These are phyloP conservation scores for Zootoca vivipara DNA, from an alignment of 2,113 vertebrate species.

Conservation along the genomic window DNA sequence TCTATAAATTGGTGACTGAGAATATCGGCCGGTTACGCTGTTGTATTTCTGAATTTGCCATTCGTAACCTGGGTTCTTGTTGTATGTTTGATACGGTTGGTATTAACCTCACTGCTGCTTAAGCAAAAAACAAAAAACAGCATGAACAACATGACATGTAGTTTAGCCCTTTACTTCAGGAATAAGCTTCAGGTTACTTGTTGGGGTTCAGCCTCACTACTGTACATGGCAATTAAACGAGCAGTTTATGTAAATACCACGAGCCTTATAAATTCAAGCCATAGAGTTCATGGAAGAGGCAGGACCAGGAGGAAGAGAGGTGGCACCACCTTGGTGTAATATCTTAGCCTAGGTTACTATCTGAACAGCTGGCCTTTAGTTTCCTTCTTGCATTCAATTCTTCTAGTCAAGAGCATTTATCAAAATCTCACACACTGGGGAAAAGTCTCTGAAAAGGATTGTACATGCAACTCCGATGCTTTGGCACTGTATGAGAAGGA, in stretches of 20 bases:
- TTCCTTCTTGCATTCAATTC: rapidly evolving
- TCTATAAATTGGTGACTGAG: too few relatives aligned
- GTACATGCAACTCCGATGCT: rapidly evolving
- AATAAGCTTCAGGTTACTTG: not conserved
- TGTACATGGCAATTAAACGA: not conserved
- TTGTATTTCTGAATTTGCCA: too few relatives aligned
- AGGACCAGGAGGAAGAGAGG: too few relatives aligned
- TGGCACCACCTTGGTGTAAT: not conserved
- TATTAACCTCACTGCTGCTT: too few relatives aligned
- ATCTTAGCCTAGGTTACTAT: not conserved
- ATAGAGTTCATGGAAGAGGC: not conserved
- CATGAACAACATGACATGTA: not conserved
- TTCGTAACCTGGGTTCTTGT: too few relatives aligned
- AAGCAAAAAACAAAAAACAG: not conserved
- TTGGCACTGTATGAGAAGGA: rapidly evolving
- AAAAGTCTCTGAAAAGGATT: not conserved
- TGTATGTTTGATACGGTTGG: too few relatives aligned
- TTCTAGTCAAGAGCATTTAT: not conserved
- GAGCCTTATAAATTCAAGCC: not conserved
- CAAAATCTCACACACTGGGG: not conserved
- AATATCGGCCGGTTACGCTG: too few relatives aligned
- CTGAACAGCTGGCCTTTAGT: not conserved
- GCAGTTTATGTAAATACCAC: not conserved
- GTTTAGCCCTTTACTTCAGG: not conserved
- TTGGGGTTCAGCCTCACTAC: not conserved